Conservation (phyloP, 1,140 invertebrate species). For the Philopotamus ludificatus region DNA sequence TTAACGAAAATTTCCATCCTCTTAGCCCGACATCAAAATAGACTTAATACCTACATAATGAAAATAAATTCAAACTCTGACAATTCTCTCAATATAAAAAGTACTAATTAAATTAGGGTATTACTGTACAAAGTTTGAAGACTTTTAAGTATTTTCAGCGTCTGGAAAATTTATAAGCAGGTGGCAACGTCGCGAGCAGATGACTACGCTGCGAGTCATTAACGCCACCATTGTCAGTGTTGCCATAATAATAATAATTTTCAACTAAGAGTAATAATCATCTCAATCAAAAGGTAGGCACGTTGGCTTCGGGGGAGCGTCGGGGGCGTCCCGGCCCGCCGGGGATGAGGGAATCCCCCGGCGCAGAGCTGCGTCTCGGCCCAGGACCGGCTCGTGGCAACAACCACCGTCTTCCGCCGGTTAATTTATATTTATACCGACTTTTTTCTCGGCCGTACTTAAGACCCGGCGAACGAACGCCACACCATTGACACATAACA, state of each 20-base stretch:
- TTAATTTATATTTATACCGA: too few relatives aligned
- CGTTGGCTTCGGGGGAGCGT: conserved; percentile 20
- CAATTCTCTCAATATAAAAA: too few relatives aligned
- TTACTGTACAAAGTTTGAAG: conserved; percentile 35
- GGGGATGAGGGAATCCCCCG: neutral
- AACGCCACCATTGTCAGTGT: conserved; percentile 31
- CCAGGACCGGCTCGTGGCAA: neutral
- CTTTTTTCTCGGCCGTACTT: too few relatives aligned
- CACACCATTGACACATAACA: neutral
- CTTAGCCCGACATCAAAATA: conserved; percentile 23
- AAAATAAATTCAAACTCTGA: too few relatives aligned
- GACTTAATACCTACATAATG: too few relatives aligned
- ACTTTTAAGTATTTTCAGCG: conserved; percentile 26
- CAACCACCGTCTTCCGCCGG: too few relatives aligned
- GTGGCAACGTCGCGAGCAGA: conserved; percentile 12
- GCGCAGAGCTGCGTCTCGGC: neutral
- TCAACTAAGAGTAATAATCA: conserved; percentile 38
- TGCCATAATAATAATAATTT: conserved; percentile 35
- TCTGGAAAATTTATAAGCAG: conserved; percentile 38
- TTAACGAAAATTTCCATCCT: conserved; percentile 30
- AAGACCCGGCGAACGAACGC: neutral
- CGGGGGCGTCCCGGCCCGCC: neutral
- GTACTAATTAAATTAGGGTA: too few relatives aligned
- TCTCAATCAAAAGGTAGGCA: conserved; percentile 41
- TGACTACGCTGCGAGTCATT: conserved; percentile 34